A percentile compares a stretch with the other conserved stretches of the same genome.
Evolutionary conservation across 2,113 vertebrate species (phyloP).

Genomic region (Astatoreochromis straeleni): DNA sequence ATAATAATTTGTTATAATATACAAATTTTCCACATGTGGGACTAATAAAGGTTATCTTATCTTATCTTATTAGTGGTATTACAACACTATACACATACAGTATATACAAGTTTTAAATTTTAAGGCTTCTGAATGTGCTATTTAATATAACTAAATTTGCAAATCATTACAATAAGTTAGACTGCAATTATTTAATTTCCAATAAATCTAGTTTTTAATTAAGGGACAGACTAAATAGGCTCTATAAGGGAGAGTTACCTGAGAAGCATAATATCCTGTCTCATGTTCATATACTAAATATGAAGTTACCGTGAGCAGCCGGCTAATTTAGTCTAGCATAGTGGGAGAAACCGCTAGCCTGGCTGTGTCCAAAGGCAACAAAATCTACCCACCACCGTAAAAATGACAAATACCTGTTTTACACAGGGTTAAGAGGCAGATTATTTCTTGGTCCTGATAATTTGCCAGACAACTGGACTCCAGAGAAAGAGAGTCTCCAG

Average conservation of each 20-base stretch:
- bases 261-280: neutral
- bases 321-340: neutral
- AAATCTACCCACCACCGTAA: neutral
- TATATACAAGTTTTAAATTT: rapidly evolving
- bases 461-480: neutral
- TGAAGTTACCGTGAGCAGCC: rapidly evolving
- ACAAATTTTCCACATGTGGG: neutral
- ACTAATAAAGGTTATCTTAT: neutral
- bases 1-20: neutral
- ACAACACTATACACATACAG: neutral
- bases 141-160: neutral
- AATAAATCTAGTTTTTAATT: neutral
- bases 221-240: neutral
- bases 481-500: neutral
- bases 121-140: neutral
- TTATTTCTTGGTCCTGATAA: neutral
- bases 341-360: neutral
- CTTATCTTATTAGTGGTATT: neutral
- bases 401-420: neutral
- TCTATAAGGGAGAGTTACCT: neutral
- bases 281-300: neutral
- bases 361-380: neutral
- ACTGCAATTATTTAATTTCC: neutral
- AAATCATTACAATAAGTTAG: neutral
- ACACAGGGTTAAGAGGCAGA: neutral